These are phyloP conservation scores for Caracal caracal DNA, from an alignment of 2,113 vertebrate species.

Conservation along the genomic window DNA sequence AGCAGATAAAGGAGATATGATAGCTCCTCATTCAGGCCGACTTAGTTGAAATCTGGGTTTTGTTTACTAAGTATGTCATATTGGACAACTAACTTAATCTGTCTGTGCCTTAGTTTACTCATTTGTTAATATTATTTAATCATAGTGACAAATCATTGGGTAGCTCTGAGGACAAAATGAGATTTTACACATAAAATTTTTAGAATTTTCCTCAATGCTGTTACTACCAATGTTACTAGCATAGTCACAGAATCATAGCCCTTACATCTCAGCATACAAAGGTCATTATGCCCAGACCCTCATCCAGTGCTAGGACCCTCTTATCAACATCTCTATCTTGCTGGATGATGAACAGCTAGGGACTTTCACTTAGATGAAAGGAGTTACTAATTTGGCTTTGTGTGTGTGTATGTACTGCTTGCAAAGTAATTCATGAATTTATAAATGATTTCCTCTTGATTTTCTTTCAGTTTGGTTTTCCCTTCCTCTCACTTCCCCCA, in stretches of 20 bases:
- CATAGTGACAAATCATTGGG: not conserved
- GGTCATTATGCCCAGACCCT: not conserved
- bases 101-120: not conserved
- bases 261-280: not conserved
- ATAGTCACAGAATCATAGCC: not conserved
- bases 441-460: conserved; percentile 6
- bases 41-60: not conserved
- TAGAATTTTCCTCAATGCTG: not conserved
- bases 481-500: not conserved
- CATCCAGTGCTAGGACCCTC: not conserved
- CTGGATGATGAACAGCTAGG: not conserved
- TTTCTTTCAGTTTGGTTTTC: not conserved
- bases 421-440: not conserved
- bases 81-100: not conserved
- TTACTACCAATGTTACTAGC: not conserved
- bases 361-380: not conserved
- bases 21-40: not conserved
- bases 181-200: not conserved
- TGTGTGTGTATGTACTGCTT: not conserved
- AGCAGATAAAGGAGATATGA: not conserved
- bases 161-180: not conserved
- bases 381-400: not conserved
- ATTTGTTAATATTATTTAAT: not conserved
- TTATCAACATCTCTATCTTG: not conserved
- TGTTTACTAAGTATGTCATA: not conserved